A percentile compares a stretch with the other conserved stretches of the same genome.
phyloP scores from a whole-genome alignment of 2,888 invertebrate genomes.

The Drosophila planitibia region DNA sequence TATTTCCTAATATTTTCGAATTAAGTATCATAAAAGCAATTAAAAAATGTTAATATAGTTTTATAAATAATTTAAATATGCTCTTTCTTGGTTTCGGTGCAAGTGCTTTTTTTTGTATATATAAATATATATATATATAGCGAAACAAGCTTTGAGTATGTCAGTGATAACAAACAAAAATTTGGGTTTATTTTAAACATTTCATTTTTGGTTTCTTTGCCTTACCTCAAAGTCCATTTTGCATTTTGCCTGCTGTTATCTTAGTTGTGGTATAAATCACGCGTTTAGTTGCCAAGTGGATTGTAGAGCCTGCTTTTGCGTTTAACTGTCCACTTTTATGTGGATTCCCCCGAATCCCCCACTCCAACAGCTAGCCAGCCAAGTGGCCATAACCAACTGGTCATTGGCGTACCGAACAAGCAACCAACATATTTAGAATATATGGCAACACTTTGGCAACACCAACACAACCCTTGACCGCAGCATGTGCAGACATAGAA shows the following conservation, averaged over 20 bases:
- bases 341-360: slow-evolving; percentile 13
- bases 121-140: too few relatives aligned
- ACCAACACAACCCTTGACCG: slow-evolving; percentile 76
- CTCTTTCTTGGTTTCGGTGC: not conserved
- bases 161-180: not conserved
- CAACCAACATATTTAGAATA: slow-evolving; percentile 80
- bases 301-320: slow-evolving; percentile 65
- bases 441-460: slow-evolving; percentile 82
- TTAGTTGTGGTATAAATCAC: slow-evolving; percentile 73
- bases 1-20: not conserved
- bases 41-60: not conserved
- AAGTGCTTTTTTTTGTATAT: not conserved
- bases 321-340: slow-evolving; percentile 71
- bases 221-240: slow-evolving; percentile 8
- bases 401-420: slow-evolving; percentile 45
- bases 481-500: slow-evolving; percentile 65
- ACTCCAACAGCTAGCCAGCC: not conserved
- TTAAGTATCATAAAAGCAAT: not conserved
- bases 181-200: not conserved
- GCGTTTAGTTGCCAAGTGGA: slow-evolving; percentile 81
- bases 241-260: slow-evolving; percentile 66
- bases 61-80: not conserved
- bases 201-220: not conserved
- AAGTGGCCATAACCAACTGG: slow-evolving; percentile 45
- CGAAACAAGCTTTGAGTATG: not conserved